Evolutionary conservation across 2,888 invertebrate genomes (phyloP).

Genomic region (Netelia fuscicornis): DNA sequence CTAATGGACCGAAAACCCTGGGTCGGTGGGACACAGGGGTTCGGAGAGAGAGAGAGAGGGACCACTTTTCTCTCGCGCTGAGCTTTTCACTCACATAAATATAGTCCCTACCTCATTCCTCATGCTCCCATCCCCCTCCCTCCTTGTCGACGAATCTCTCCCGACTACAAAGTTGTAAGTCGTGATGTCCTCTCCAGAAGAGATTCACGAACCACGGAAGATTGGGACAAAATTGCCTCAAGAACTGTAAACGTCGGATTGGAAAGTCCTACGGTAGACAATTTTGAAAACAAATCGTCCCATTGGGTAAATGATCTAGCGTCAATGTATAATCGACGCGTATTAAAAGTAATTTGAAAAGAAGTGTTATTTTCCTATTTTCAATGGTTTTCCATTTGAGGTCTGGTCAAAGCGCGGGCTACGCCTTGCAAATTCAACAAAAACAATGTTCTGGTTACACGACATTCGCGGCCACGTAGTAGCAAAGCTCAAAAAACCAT

Average conservation of each 20-base stretch:
- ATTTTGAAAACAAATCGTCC: not conserved
- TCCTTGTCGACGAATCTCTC: slow-evolving; percentile 39
- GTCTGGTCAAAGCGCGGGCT: not conserved
- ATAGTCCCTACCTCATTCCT: slow-evolving; percentile 48
- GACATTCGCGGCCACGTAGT: not conserved
- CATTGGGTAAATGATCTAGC: not conserved
- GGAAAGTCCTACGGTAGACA: not conserved
- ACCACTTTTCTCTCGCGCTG: slow-evolving; percentile 40
- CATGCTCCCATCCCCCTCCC: slow-evolving; percentile 14
- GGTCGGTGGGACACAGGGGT: slow-evolving; percentile 1
- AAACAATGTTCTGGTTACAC: not conserved
- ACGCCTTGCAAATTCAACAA: too few relatives aligned
- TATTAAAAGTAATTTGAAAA: too few relatives aligned
- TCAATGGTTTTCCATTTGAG: not conserved
- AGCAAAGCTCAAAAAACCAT: slow-evolving; percentile 36
- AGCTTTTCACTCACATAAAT: slow-evolving; percentile 65
- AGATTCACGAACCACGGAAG: slow-evolving; percentile 31
- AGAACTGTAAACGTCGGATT: not conserved
- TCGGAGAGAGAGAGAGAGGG: slow-evolving; percentile 22
- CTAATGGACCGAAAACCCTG: slow-evolving; percentile 80
- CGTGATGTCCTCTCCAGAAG: slow-evolving; percentile 21
- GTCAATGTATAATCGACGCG: too few relatives aligned
- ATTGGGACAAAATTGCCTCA: not conserved
- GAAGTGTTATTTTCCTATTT: not conserved
- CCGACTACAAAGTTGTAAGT: slow-evolving; percentile 48